Evolutionary conservation across 2,797 vertebrate genomes (phyloP).

Genomic region (Pachyuromys duprasi): DNA sequence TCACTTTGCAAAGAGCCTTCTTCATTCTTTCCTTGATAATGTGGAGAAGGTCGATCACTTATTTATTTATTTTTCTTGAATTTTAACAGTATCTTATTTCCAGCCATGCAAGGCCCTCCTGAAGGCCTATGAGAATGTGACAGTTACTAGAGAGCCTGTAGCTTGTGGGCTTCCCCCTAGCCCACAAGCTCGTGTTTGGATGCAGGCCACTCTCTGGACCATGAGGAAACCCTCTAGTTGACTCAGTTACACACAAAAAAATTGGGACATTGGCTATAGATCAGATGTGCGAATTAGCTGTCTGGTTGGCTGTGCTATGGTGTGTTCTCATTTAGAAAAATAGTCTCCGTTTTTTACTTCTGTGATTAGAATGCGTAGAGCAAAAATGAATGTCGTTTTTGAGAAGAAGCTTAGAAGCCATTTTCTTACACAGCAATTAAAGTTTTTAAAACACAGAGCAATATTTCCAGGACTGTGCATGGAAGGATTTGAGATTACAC

Average conservation of each 20-base stretch:
- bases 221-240: slow-evolving; percentile 2
- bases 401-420: slow-evolving; percentile 81
- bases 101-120: neutral
- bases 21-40: neutral
- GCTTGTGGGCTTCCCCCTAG: neutral
- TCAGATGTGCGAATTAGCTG: neutral
- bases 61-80: neutral
- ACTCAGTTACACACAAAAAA: slow-evolving; percentile 17
- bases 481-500: slow-evolving; percentile 66
- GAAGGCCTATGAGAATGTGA: slow-evolving; percentile 1
- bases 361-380: slow-evolving; percentile 74
- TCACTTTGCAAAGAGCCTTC: neutral
- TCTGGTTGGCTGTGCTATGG: slow-evolving; percentile 73
- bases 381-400: slow-evolving; percentile 78
- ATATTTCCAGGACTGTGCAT: slow-evolving; percentile 79
- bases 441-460: slow-evolving; percentile 80
- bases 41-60: neutral
- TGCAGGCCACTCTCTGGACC: neutral
- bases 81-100: slow-evolving; percentile 20
- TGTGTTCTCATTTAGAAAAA: slow-evolving; percentile 79
- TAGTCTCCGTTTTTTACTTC: slow-evolving; percentile 72
- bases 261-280: slow-evolving; percentile 52
- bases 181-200: neutral
- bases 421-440: slow-evolving; percentile 80
- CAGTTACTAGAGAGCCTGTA: neutral